phyloP scores from a whole-genome alignment of 1,140 invertebrate species.

The Nomia melanderi region DNA sequence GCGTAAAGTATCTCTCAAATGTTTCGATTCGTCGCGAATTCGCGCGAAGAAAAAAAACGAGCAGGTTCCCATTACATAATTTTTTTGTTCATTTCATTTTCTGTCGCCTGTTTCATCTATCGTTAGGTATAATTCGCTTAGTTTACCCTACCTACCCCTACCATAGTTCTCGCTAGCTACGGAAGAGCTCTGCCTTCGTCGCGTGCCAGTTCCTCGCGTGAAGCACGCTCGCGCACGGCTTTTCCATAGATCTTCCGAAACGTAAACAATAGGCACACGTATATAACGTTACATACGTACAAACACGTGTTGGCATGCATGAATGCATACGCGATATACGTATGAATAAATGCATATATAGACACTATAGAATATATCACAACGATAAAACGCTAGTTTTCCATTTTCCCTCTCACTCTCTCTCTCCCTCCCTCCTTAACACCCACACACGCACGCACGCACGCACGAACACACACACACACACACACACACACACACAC shows the following conservation, averaged over 20 bases:
- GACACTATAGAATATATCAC: conserved; percentile 73
- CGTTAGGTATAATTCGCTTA: conserved; percentile 15
- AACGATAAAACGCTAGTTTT: conserved; percentile 75
- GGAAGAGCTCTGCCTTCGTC: conserved; percentile 43
- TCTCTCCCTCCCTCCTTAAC: conserved; percentile 11
- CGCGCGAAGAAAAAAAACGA: not conserved
- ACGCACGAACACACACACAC: too few relatives aligned
- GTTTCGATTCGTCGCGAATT: not conserved
- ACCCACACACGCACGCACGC: too few relatives aligned
- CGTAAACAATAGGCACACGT: conserved; percentile 63
- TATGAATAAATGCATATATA: conserved; percentile 61
- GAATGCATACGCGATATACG: conserved; percentile 49
- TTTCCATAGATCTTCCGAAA: conserved; percentile 48
- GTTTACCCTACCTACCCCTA: conserved; percentile 25
- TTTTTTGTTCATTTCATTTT: not conserved
- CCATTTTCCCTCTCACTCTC: not conserved
- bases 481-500: too few relatives aligned
- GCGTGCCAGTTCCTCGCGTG: conserved; percentile 52
- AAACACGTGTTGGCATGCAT: conserved; percentile 37
- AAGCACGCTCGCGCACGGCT: conserved; percentile 40
- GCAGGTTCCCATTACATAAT: not conserved
- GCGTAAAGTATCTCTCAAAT: not conserved
- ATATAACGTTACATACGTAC: conserved; percentile 63
- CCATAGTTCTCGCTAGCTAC: conserved; percentile 13
- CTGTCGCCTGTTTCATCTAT: not conserved